Evolutionary conservation across 2,113 vertebrate species (phyloP).

Genomic region (Cavia aperea): DNA sequence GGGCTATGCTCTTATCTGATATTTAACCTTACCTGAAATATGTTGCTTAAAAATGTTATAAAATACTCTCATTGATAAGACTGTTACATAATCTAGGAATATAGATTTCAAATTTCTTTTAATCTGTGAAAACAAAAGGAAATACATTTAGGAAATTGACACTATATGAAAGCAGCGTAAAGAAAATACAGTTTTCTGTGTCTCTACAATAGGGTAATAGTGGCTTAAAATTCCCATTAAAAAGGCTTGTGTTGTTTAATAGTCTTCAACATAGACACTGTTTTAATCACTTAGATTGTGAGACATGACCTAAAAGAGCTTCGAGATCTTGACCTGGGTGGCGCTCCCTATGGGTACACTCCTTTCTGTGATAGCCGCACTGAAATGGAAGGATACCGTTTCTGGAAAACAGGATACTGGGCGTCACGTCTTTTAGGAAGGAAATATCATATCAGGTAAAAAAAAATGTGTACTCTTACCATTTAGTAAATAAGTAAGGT

Average conservation of each 20-base stretch:
- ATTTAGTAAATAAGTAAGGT: background rate
- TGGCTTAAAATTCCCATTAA: background rate
- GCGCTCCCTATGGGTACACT: constrained; percentile 95
- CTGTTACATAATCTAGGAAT: background rate
- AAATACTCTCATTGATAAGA: constrained; percentile 7
- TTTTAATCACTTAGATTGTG: constrained; percentile 83
- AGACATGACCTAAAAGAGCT: constrained; percentile 93
- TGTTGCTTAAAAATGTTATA: background rate
- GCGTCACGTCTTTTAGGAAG: constrained; percentile 90
- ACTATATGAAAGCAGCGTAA: background rate
- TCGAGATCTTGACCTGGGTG: constrained; percentile 86
- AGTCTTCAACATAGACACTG: background rate
- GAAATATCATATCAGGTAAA: constrained; percentile 96
- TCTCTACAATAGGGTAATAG: background rate
- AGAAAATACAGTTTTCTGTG: background rate
- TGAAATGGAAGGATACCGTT: constrained; percentile 98
- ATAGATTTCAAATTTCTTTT: constrained; percentile 9
- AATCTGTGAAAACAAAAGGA: background rate
- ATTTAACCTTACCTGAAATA: background rate
- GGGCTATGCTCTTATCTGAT: background rate
- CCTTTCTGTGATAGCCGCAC: constrained; percentile 95
- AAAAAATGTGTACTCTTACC: background rate
- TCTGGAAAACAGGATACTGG: constrained; percentile 98
- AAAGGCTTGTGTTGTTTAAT: background rate
- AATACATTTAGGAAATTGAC: background rate